These are phyloP conservation scores for Crypturellus undulatus DNA, from an alignment of 2,113 vertebrate species.

Conservation along the genomic window DNA sequence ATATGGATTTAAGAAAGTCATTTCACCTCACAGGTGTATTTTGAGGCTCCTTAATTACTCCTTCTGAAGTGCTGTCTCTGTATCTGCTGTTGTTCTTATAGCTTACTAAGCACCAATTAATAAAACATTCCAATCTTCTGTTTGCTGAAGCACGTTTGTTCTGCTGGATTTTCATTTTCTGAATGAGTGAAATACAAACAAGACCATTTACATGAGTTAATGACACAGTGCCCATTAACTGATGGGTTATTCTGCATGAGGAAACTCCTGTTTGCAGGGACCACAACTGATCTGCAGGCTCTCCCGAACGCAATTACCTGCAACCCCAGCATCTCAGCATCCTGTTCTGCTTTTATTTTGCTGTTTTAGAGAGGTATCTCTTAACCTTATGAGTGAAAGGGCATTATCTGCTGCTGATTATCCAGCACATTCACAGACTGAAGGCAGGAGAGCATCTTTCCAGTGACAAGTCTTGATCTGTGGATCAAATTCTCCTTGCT, in stretches of 20 bases:
- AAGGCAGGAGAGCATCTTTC: background rate
- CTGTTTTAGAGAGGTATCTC: background rate
- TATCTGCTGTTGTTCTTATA: background rate
- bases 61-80: background rate
- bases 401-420: slow-evolving; percentile 9
- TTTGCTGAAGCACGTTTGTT: slow-evolving; percentile 20
- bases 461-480: background rate
- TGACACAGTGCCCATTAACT: slow-evolving; percentile 8
- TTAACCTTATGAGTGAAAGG: background rate
- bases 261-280: background rate
- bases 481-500: background rate
- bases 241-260: slow-evolving; percentile 2
- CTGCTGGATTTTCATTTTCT: slow-evolving; percentile 38
- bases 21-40: background rate
- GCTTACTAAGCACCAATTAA: slow-evolving; percentile 3
- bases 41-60: background rate
- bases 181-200: slow-evolving; percentile 16
- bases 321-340: background rate
- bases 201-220: slow-evolving; percentile 33
- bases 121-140: background rate
- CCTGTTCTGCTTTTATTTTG: background rate
- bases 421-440: background rate
- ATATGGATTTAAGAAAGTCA: background rate
- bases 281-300: background rate
- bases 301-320: background rate